Conservation (phyloP, 2,888 invertebrate genomes). For the Acleris emargana region DNA sequence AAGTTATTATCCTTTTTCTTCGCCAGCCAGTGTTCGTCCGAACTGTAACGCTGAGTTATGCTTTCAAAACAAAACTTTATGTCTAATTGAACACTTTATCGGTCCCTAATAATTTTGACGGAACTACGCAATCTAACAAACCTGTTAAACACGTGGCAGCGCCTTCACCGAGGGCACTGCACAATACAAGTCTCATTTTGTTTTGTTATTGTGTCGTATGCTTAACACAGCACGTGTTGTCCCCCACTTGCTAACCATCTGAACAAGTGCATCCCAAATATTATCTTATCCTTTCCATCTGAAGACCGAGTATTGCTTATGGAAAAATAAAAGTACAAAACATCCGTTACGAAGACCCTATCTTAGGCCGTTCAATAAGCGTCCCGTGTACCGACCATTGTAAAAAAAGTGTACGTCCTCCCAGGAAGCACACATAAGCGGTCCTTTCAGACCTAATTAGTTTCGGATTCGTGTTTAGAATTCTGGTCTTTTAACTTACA, state of each 20-base stretch:
- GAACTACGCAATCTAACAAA: constrained; percentile 63
- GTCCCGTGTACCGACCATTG: constrained; percentile 21
- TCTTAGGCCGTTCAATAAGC: constrained; percentile 24
- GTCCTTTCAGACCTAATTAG: neutral
- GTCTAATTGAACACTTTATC: neutral
- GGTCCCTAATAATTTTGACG: constrained; percentile 6
- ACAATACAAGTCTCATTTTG: constrained; percentile 68
- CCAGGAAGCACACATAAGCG: constrained; percentile 17
- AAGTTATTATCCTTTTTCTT: neutral
- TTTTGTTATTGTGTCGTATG: constrained; percentile 72
- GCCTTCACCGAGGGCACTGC: constrained; percentile 54
- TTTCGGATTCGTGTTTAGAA: neutral
- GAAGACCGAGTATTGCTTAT: constrained; percentile 19
- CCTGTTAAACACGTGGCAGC: constrained; percentile 75
- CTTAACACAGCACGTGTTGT: constrained; percentile 72
- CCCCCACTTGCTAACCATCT: constrained; percentile 55
- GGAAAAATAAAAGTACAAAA: constrained; percentile 10
- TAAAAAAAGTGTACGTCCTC: constrained; percentile 24
- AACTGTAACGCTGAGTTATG: too few relatives aligned
- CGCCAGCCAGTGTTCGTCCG: neutral
- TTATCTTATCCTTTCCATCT: constrained; percentile 36
- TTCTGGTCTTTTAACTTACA: neutral
- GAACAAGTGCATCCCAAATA: constrained; percentile 47
- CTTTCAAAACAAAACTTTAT: neutral
- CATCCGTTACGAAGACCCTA: constrained; percentile 27